A percentile compares a stretch with the other conserved stretches of the same genome.
These are phyloP conservation scores for Brenthis ino DNA, from an alignment of 2,888 invertebrate species.

Conservation along the genomic window DNA sequence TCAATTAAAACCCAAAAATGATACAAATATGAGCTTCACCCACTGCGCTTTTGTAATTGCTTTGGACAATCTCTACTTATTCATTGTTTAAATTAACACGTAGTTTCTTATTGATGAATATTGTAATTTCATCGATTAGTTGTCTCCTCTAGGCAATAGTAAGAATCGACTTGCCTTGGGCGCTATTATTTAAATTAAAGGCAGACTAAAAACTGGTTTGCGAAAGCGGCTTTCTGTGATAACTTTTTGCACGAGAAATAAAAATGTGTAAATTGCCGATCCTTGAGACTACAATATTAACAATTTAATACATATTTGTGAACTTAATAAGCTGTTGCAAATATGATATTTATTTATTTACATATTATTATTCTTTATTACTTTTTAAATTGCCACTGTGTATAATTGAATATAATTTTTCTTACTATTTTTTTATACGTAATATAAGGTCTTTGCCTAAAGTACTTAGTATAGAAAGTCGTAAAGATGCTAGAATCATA, in stretches of 20 bases:
- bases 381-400: no score
- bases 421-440: no score
- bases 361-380: no score
- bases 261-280: conserved; percentile 40
- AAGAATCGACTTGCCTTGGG: conserved; percentile 34
- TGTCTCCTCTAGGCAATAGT: conserved; percentile 28
- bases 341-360: not conserved
- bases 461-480: not conserved
- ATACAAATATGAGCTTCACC: conserved; percentile 4
- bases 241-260: conserved; percentile 35
- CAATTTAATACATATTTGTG: conserved; percentile 30
- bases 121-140: conserved; percentile 34
- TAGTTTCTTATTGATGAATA: conserved; percentile 20
- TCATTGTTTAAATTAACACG: not conserved
- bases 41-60: conserved; percentile 7
- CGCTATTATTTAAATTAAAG: conserved; percentile 44
- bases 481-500: not conserved
- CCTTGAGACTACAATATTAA: conserved; percentile 13
- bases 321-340: conserved; percentile 1
- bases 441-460: not conserved
- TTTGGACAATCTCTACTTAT: conserved; percentile 7
- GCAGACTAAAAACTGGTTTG: conserved; percentile 40
- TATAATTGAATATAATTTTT: no score
- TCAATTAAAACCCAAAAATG: conserved; percentile 27
- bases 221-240: conserved; percentile 44